A percentile compares a stretch with the other conserved stretches of the same genome.
Conservation (phyloP, 2,113 vertebrate genomes). For the Chrysemys picta region DNA sequence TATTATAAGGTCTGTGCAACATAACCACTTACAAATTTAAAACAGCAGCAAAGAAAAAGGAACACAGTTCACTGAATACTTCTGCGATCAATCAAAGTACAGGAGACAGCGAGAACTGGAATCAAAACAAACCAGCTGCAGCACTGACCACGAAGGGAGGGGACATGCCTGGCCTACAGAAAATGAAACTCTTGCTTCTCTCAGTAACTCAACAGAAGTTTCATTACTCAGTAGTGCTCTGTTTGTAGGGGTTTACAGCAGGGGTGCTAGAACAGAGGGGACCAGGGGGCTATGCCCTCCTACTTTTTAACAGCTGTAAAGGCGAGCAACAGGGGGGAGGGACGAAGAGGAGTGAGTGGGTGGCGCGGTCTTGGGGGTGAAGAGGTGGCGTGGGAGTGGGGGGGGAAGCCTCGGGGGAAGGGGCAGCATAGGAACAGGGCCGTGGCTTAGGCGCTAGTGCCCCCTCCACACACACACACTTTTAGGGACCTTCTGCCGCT, state of each 20-base stretch:
- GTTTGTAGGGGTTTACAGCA: neutral
- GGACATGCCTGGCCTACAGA: neutral
- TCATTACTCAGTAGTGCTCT: neutral
- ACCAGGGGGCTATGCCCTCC: too few species aligned
- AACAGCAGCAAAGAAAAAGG: neutral
- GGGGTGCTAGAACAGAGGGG: too few species aligned
- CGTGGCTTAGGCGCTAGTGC: too few species aligned
- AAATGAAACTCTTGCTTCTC: neutral
- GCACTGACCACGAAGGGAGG: neutral
- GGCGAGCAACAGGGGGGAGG: too few species aligned
- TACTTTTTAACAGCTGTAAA: too few species aligned
- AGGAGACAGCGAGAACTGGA: neutral
- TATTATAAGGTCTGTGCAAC: neutral
- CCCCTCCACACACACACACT: too few species aligned
- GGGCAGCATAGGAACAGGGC: too few species aligned
- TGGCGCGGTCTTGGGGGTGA: too few species aligned
- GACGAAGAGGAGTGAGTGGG: too few species aligned
- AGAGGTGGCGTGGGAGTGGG: too few species aligned
- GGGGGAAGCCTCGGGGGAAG: too few species aligned
- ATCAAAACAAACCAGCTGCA: neutral
- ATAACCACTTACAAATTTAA: neutral
- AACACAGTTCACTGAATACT: neutral
- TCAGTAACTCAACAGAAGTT: neutral
- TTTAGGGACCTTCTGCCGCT: too few species aligned
- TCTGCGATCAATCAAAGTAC: neutral